Evolutionary conservation across 2,113 vertebrate genomes (phyloP).

Genomic region (Macrotis lagotis): DNA sequence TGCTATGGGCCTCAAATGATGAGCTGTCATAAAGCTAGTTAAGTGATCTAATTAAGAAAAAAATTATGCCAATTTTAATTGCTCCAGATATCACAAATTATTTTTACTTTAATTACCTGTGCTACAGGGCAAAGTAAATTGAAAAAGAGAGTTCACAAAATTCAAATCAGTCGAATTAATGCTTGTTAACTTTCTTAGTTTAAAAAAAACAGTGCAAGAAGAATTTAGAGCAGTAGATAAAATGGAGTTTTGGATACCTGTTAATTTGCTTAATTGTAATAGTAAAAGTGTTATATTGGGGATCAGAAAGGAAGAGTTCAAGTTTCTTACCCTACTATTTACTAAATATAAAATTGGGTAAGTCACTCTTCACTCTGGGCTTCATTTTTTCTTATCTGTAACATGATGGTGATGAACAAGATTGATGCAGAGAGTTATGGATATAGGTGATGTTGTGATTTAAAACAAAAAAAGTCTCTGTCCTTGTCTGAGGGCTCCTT

Average conservation of each 20-base stretch:
- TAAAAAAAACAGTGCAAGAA: neutral
- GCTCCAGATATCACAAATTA: slow-evolving; percentile 64
- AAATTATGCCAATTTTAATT: slow-evolving; percentile 75
- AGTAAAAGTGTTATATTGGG: slow-evolving; percentile 36
- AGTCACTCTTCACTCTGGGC: neutral
- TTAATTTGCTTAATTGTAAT: slow-evolving; percentile 38
- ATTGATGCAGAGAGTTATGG: no score
- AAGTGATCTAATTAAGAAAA: slow-evolving; percentile 71
- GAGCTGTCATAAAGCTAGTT: slow-evolving; percentile 54
- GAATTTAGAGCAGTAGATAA: neutral
- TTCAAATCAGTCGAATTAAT: slow-evolving; percentile 41
- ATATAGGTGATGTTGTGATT: no score
- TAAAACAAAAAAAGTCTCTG: no score
- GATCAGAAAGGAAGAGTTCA: neutral
- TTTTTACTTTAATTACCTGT: slow-evolving; percentile 73
- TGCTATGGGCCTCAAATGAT: slow-evolving; percentile 47
- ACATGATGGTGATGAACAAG: neutral
- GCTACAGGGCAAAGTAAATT: slow-evolving; percentile 73
- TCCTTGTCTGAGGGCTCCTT: no score
- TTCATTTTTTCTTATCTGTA: neutral
- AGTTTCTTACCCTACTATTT: neutral
- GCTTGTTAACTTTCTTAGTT: slow-evolving; percentile 45
- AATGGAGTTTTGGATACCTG: neutral
- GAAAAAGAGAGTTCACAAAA: slow-evolving; percentile 57
- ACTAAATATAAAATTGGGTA: neutral